Evolutionary conservation across 2,113 vertebrate species (phyloP).

Genomic region (Alligator mississippiensis): DNA sequence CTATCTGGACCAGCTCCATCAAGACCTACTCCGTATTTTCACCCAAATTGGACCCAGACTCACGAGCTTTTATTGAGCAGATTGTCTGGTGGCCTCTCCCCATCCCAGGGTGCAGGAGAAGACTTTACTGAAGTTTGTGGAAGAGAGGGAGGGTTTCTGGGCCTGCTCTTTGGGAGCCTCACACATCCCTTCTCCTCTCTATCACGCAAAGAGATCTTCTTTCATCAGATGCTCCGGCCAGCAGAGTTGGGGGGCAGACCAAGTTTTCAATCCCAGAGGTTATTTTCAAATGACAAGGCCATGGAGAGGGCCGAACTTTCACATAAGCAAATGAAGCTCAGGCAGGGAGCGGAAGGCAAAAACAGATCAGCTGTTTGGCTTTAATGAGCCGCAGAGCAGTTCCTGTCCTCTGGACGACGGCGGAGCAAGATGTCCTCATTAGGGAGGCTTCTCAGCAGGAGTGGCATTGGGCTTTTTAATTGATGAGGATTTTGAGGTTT

Average conservation of each 20-base stretch:
- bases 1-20: background rate
- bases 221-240: accelerated
- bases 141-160: background rate
- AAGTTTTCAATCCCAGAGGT: background rate
- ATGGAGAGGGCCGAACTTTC: background rate
- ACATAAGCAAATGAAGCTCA: accelerated
- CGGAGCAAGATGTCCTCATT: constrained; percentile 57
- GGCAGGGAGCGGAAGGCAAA: background rate
- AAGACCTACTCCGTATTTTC: background rate
- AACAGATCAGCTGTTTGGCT: background rate
- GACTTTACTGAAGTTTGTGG: background rate
- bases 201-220: accelerated
- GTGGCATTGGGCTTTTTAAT: constrained; percentile 64
- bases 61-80: background rate
- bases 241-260: background rate
- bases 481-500: constrained; percentile 52
- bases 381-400: constrained; percentile 32
- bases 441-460: constrained; percentile 42
- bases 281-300: background rate
- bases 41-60: background rate
- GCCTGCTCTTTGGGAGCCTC: background rate
- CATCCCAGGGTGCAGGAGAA: background rate
- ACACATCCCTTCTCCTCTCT: background rate
- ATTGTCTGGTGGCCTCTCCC: background rate
- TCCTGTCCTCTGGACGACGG: constrained; percentile 8